These are phyloP conservation scores for Syrmaticus mikado DNA, from an alignment of 2,113 vertebrate species.

Conservation along the genomic window DNA sequence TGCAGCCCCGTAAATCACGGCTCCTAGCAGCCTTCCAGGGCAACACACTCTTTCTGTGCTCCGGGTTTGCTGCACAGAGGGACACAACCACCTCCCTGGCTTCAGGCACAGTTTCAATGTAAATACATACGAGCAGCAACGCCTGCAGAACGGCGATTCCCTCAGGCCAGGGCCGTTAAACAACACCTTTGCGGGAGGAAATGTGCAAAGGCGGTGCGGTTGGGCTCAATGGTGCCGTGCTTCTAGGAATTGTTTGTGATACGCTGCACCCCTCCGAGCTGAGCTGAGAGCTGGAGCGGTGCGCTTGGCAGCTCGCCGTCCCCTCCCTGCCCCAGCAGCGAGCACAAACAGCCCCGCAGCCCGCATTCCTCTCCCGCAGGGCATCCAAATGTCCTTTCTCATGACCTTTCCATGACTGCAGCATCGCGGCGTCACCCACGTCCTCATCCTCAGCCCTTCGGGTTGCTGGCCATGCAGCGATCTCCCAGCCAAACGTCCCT, in stretches of 20 bases:
- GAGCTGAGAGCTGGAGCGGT: neutral
- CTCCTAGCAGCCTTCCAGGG: neutral
- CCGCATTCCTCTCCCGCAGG: neutral
- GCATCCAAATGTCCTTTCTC: neutral
- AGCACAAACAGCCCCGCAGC: neutral
- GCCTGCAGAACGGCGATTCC: neutral
- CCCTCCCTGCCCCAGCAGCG: neutral
- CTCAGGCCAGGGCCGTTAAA: neutral
- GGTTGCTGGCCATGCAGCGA: neutral
- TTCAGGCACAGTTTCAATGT: neutral
- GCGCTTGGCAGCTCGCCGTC: neutral
- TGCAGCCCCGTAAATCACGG: neutral
- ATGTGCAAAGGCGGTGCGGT: neutral
- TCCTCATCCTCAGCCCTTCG: neutral
- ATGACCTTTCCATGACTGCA: neutral
- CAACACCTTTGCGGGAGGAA: neutral
- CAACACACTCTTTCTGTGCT: neutral
- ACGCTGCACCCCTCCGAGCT: accelerated
- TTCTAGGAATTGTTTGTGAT: constrained; percentile 29
- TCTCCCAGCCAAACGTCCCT: accelerated
- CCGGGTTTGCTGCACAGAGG: neutral
- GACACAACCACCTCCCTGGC: neutral
- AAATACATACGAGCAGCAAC: neutral
- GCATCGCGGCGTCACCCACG: accelerated
- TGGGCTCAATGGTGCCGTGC: neutral